A percentile compares a stretch with the other conserved stretches of the same genome.
Evolutionary conservation across 1,140 invertebrate genomes (phyloP).

Genomic region (Eumeta japonica): DNA sequence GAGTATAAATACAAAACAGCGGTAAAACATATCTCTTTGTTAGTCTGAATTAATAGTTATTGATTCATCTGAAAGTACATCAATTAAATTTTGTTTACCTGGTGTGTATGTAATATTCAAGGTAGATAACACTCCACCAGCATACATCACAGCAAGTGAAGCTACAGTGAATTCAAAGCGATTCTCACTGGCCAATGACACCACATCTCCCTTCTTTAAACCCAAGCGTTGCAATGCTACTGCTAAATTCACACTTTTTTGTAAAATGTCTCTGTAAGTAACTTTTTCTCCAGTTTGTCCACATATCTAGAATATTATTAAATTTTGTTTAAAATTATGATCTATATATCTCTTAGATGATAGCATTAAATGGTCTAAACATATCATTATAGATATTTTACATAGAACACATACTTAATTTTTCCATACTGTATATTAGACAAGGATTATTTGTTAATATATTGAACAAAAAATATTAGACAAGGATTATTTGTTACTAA

Average conservation of each 20-base stretch:
- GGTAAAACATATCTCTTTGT: too few species aligned
- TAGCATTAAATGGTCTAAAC: too few species aligned
- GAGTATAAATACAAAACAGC: too few species aligned
- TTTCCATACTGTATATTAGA: too few species aligned
- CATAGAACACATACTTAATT: too few species aligned
- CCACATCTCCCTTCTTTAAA: constrained; percentile 50
- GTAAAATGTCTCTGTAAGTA: constrained; percentile 44
- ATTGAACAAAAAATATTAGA: too few species aligned
- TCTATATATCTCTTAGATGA: constrained; percentile 3
- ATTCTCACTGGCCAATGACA: constrained; percentile 57
- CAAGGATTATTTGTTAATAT: too few species aligned
- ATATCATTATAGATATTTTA: too few species aligned
- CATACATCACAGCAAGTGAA: constrained; percentile 42
- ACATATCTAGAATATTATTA: constrained; percentile 41
- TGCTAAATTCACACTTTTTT: constrained; percentile 51
- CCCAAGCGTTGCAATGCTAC: constrained; percentile 35
- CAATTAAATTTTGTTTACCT: constrained; percentile 43
- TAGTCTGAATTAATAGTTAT: too few species aligned
- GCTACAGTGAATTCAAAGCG: constrained; percentile 53
- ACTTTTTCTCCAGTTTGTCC: constrained; percentile 42
- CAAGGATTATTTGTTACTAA: too few species aligned
- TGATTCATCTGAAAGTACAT: too few species aligned
- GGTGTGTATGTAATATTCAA: constrained; percentile 58
- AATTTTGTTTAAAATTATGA: constrained; percentile 3
- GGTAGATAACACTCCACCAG: constrained; percentile 49